These are phyloP conservation scores for Drosophila nr. medialis DNA, from an alignment of 2,888 invertebrate species.

Conservation along the genomic window DNA sequence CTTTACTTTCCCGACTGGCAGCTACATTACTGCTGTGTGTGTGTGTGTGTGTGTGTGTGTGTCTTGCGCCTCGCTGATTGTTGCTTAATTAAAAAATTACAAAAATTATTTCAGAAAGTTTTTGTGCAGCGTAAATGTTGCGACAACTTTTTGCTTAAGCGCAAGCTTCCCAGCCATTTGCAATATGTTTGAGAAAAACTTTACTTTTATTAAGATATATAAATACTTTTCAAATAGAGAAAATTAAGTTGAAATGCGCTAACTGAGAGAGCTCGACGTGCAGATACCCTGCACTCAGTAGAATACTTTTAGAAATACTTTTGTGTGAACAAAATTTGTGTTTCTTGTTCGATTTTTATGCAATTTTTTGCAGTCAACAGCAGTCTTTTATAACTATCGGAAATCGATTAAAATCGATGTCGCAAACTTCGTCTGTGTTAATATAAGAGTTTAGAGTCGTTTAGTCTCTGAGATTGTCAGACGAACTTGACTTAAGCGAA, in stretches of 20 bases:
- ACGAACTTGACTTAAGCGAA: background rate
- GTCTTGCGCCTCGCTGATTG: conserved; percentile 57
- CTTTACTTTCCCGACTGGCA: conserved; percentile 9
- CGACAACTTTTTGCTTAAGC: conserved; percentile 6
- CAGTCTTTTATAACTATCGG: rapidly evolving
- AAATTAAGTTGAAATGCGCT: background rate
- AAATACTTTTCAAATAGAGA: background rate
- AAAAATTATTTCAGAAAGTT: conserved; percentile 50
- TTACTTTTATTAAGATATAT: background rate
- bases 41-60: background rate
- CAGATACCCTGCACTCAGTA: background rate
- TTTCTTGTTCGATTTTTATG: background rate
- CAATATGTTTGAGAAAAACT: background rate
- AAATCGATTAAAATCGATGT: background rate
- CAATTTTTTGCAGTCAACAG: background rate
- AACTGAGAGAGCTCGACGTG: background rate
- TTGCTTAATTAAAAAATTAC: conserved; percentile 78
- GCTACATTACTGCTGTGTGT: conserved; percentile 56
- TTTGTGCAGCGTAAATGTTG: background rate
- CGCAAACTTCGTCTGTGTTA: rapidly evolving
- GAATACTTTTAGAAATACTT: background rate
- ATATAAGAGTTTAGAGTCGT: rapidly evolving
- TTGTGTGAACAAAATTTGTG: background rate
- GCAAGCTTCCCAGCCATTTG: no score
- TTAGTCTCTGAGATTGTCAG: rapidly evolving